Percentiles rank a stretch among this genome's conserved stretches.
phyloP scores from a whole-genome alignment of 2,113 vertebrate genomes.

The Danionella cerebrum region DNA sequence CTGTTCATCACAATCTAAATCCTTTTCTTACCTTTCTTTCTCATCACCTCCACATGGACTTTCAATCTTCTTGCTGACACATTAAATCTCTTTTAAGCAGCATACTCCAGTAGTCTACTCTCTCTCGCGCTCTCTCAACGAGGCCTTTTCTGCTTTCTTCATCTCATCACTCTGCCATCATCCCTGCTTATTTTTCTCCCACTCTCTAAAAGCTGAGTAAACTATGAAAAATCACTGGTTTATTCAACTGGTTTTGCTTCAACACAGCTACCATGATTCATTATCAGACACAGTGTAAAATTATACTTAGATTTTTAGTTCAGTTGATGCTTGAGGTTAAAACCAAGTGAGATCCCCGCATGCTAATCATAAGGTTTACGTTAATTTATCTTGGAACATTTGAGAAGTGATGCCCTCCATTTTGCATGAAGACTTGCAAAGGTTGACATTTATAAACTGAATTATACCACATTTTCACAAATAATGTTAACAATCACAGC shows the following conservation, averaged over 20 bases:
- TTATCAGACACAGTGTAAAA: no score
- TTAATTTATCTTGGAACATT: no score
- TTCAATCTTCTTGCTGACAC: background rate
- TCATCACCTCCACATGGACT: background rate
- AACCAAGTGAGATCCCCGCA: no score
- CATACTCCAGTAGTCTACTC: background rate
- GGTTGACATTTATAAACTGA: no score
- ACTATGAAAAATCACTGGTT: background rate
- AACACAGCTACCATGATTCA: no score
- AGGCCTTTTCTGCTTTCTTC: slow-evolving; percentile 1
- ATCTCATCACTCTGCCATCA: background rate
- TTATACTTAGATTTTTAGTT: no score
- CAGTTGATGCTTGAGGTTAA: no score
- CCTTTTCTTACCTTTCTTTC: background rate
- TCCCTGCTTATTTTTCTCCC: background rate
- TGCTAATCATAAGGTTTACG: no score
- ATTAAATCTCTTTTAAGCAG: slow-evolving; percentile 6
- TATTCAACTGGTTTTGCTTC: background rate
- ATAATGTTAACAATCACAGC: no score
- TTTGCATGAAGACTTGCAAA: no score
- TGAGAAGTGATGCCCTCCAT: no score
- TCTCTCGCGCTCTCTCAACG: background rate
- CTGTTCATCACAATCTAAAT: background rate
- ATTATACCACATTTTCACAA: no score
- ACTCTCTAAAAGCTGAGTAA: background rate